phyloP scores from a whole-genome alignment of 2,113 vertebrate species.

The Poecilia latipinna region DNA sequence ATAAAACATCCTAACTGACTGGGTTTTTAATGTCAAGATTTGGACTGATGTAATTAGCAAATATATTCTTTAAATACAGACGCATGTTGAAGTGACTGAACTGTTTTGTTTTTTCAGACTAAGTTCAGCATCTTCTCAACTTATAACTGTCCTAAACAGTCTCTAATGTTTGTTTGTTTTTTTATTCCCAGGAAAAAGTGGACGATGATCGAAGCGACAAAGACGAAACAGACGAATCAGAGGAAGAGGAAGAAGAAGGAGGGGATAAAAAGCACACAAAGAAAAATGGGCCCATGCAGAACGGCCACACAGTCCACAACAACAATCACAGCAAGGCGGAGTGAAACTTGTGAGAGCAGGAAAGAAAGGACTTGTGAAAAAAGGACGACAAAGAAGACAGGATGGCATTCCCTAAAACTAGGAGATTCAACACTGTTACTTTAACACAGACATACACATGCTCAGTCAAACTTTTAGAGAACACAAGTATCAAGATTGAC shows the following conservation, averaged over 20 bases:
- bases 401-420: conserved; percentile 40
- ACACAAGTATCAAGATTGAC: conserved; percentile 48
- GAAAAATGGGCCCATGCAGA: conserved; percentile 85
- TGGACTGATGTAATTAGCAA: background rate
- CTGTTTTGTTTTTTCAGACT: background rate
- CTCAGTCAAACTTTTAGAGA: conserved; percentile 45
- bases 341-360: conserved; percentile 50
- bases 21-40: background rate
- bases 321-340: conserved; percentile 89
- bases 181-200: conserved; percentile 76
- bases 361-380: conserved; percentile 53
- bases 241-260: conserved; percentile 86
- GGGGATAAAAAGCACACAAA: conserved; percentile 70
- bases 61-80: background rate
- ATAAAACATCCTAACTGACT: no score
- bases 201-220: conserved; percentile 93
- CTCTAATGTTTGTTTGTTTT: no score
- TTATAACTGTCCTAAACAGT: background rate
- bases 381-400: conserved; percentile 18
- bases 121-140: no score
- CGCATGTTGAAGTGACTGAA: background rate
- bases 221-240: conserved; percentile 91
- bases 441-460: conserved; percentile 41
- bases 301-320: conserved; percentile 85
- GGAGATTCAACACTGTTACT: conserved; percentile 60